Conservation (phyloP, 1,140 invertebrate species). For the Cotesia glomerata region DNA sequence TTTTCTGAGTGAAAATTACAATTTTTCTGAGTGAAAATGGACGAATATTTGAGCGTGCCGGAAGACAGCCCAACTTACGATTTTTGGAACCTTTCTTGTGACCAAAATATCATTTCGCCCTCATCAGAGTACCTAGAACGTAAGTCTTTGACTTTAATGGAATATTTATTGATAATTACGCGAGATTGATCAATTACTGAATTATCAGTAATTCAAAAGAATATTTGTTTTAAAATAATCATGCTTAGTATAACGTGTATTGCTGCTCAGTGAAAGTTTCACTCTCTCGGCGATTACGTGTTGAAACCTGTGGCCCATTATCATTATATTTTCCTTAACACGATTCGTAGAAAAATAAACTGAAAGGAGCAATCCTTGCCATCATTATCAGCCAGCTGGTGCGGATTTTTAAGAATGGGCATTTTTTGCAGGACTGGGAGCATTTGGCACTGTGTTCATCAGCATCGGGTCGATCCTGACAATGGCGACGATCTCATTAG, state of each 20-base stretch:
- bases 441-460: slow-evolving; percentile 45
- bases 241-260: background rate
- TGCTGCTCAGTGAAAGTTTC: slow-evolving; percentile 16
- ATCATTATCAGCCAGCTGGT: background rate
- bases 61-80: slow-evolving; percentile 8
- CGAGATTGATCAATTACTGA: too few species aligned
- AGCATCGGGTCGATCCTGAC: slow-evolving; percentile 42
- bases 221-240: background rate
- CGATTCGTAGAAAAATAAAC: background rate
- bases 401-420: background rate
- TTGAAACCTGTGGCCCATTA: background rate
- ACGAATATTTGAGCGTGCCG: background rate
- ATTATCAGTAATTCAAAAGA: too few species aligned
- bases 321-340: background rate
- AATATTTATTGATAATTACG: too few species aligned
- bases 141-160: slow-evolving; percentile 40
- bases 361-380: too few species aligned
- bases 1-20: too few species aligned
- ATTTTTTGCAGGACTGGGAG: slow-evolving; percentile 43
- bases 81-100: slow-evolving; percentile 45
- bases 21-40: background rate
- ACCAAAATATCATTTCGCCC: slow-evolving; percentile 43
- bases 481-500: slow-evolving; percentile 47
- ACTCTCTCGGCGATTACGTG: slow-evolving; percentile 13
- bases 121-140: slow-evolving; percentile 51